Conservation (phyloP, 2,888 invertebrate genomes). For the Tanypteryx hageni region DNA sequence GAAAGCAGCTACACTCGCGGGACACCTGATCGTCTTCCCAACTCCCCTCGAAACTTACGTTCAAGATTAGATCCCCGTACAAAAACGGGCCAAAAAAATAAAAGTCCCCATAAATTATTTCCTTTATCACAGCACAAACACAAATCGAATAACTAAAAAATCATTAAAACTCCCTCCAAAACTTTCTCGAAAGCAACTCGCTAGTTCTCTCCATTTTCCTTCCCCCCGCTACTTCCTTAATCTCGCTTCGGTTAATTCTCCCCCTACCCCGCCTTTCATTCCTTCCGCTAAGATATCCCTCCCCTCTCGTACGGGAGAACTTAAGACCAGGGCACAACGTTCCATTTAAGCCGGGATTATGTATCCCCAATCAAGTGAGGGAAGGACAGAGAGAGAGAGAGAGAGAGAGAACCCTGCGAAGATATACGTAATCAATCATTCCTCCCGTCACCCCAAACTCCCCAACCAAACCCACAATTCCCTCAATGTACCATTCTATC, state of each 20-base stretch:
- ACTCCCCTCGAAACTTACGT: not conserved
- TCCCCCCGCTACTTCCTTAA: not conserved
- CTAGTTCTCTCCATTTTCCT: too few species aligned
- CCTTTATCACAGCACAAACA: not conserved
- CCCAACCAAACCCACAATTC: not conserved
- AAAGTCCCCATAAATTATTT: not conserved
- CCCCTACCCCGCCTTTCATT: too few species aligned
- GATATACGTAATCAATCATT: not conserved
- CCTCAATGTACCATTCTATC: not conserved
- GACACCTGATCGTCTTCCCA: not conserved
- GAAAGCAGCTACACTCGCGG: not conserved
- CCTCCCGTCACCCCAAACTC: not conserved
- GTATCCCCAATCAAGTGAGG: slow-evolving; percentile 35
- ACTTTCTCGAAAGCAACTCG: not conserved
- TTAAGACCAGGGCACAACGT: not conserved
- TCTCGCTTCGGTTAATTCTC: not conserved
- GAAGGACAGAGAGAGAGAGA: not conserved
- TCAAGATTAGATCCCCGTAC: not conserved
- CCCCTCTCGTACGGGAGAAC: not conserved
- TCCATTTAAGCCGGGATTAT: slow-evolving; percentile 35
- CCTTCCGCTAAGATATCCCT: too few species aligned
- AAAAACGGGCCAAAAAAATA: not conserved
- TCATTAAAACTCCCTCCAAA: not conserved
- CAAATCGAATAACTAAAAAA: not conserved
- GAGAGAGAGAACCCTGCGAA: too few species aligned